Conservation (phyloP, 2,113 vertebrate species). For the Chroicocephalus ridibundus region DNA sequence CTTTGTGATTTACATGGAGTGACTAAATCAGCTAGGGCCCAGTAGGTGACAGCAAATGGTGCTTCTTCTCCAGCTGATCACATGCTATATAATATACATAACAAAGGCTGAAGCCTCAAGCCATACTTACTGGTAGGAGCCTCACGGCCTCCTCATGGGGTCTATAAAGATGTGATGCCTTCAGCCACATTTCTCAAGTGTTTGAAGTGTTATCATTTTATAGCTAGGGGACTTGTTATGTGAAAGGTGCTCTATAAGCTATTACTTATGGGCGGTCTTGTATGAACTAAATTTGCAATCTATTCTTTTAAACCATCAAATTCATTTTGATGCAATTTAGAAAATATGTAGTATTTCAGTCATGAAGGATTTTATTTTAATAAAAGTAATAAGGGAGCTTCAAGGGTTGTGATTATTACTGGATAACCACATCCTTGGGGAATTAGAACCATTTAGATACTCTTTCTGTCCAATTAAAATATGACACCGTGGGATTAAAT, state of each 20-base stretch:
- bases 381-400: slow-evolving; percentile 56
- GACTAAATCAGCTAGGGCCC: background rate
- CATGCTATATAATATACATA: background rate
- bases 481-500: slow-evolving; percentile 29
- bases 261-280: background rate
- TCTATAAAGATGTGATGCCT: background rate
- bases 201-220: background rate
- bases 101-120: background rate
- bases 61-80: background rate
- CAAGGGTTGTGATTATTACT: slow-evolving; percentile 40
- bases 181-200: background rate
- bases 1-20: background rate
- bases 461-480: slow-evolving; percentile 51
- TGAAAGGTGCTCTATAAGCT: background rate
- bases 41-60: background rate
- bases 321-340: slow-evolving; percentile 50
- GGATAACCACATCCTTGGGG: slow-evolving; percentile 31
- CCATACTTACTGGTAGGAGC: background rate
- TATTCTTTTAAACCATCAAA: slow-evolving; percentile 31
- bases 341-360: slow-evolving; percentile 46
- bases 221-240: background rate
- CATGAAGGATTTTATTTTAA: slow-evolving; percentile 39
- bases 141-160: background rate
- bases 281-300: slow-evolving; percentile 17
- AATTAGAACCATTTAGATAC: background rate